Conservation (phyloP, 1,140 invertebrate genomes). For the Artemia franciscana region DNA sequence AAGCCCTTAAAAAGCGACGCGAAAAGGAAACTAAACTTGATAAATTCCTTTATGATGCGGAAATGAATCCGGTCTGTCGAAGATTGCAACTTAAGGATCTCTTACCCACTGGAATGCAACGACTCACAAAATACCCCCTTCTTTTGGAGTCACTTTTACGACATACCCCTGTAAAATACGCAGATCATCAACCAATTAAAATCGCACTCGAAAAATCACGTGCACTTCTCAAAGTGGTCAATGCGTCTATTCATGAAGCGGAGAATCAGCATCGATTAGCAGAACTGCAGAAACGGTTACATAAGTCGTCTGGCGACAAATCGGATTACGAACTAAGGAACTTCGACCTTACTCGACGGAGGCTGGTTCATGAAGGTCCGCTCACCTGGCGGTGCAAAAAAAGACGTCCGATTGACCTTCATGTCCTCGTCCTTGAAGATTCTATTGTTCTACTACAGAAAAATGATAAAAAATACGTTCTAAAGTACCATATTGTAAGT, state of each 20-base stretch:
- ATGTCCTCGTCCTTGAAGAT: slow-evolving; percentile 65
- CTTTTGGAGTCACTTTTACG: slow-evolving; percentile 73
- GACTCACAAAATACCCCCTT: slow-evolving; percentile 82
- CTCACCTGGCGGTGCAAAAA: slow-evolving; percentile 41
- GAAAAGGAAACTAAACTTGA: slow-evolving; percentile 72
- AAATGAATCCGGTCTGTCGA: slow-evolving; percentile 68
- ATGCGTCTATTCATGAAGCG: slow-evolving; percentile 71
- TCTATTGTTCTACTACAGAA: slow-evolving; percentile 66
- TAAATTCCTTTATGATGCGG: slow-evolving; percentile 55
- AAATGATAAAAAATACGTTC: slow-evolving; percentile 57
- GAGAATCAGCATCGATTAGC: slow-evolving; percentile 67
- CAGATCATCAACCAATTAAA: slow-evolving; percentile 28
- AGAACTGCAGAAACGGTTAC: slow-evolving; percentile 65
- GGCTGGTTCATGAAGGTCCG: slow-evolving; percentile 58
- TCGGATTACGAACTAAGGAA: slow-evolving; percentile 42
- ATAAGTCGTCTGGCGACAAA: slow-evolving; percentile 42
- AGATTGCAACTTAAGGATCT: slow-evolving; percentile 68
- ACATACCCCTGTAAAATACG: slow-evolving; percentile 30
- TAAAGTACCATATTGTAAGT: slow-evolving; percentile 42
- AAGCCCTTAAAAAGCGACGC: slow-evolving; percentile 52
- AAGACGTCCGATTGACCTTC: slow-evolving; percentile 54
- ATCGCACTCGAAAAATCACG: slow-evolving; percentile 52
- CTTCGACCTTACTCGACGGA: slow-evolving; percentile 54
- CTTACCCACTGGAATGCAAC: slow-evolving; percentile 70
- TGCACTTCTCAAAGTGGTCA: slow-evolving; percentile 69